Base-by-base conservation (phyloP, 1,140 invertebrate species). In the Drosophila persimilis region DNA sequence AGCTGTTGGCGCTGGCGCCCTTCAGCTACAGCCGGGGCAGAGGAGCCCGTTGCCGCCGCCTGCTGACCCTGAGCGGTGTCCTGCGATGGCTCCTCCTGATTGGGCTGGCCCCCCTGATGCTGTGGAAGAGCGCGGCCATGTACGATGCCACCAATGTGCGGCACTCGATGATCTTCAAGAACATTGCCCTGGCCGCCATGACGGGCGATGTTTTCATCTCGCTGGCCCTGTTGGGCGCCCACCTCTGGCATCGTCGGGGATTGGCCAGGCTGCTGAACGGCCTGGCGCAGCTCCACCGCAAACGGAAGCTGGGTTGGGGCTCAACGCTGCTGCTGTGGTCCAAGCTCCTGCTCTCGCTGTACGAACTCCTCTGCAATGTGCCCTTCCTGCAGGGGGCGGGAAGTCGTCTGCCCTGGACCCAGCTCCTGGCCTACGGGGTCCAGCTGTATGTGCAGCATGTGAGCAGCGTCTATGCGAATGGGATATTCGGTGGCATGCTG, bases 401-500 rank as follows among this genome's bases (percentile, higher is more conserved):
- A 0, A 15, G 54, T 6, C 72, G 58, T 3, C 66, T 90, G 51
- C 72, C 78, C 9, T 81, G 81, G 67, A 41, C 46, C 2, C 86
- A 81, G 11, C 60, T 90, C 0, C 1, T 70, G 7, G 70, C 81
- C 17, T 90, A 80, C 47, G 64, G 66, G 2, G 22, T 83, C 9
- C 72, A 86, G 20, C 73, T 90, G 0, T 90, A 90, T 26, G 69
- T 86, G 15, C 86, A 90, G 17, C 88, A 90, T 9, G 59, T 88
- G 48, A 73, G 71, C 73, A 89, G 67, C 48, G 73, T 88, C 20
- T 88, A 80, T 47, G 67, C 72, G 0, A 89, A 89, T 11, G 78
- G 79, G 20, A 45, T 89, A 1, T 88, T 88, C n/a, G 78, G 59
- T 0, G 77, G 69, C 0, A 35, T 90, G 50, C 72, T 88, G 0